These are phyloP conservation scores for Epinotia ramella DNA, from an alignment of 2,888 invertebrate species.

Conservation along the genomic window DNA sequence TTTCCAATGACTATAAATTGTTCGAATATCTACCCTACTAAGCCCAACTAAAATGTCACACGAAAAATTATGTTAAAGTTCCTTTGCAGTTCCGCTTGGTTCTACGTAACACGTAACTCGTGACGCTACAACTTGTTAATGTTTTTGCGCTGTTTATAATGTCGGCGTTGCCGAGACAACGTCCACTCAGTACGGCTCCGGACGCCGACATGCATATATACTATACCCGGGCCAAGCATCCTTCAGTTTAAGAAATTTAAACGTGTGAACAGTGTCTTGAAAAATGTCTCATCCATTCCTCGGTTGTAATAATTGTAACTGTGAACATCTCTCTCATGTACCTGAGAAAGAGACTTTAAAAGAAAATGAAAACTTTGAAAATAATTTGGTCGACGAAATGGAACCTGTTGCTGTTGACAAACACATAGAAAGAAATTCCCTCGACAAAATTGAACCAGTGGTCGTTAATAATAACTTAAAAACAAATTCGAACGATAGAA, in stretches of 20 bases:
- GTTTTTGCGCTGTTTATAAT: slow-evolving; percentile 61
- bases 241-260: slow-evolving; percentile 55
- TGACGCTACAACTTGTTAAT: slow-evolving; percentile 65
- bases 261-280: slow-evolving; percentile 38
- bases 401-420: slow-evolving; percentile 30
- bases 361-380: background rate
- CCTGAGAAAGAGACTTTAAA: slow-evolving; percentile 46
- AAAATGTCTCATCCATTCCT: slow-evolving; percentile 62
- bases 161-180: slow-evolving; percentile 63
- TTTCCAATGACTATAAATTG: too few relatives aligned
- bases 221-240: slow-evolving; percentile 58
- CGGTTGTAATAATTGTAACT: slow-evolving; percentile 56
- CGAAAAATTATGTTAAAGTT: slow-evolving; percentile 10
- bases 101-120: slow-evolving; percentile 52
- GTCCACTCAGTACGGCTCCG: slow-evolving; percentile 62
- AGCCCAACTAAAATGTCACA: background rate
- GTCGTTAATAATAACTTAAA: slow-evolving; percentile 19
- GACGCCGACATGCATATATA: slow-evolving; percentile 71
- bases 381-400: slow-evolving; percentile 46
- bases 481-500: background rate
- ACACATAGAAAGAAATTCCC: slow-evolving; percentile 30
- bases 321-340: slow-evolving; percentile 49
- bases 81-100: slow-evolving; percentile 2
- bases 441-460: slow-evolving; percentile 43
- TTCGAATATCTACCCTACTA: background rate